Evolutionary conservation across 2,113 vertebrate genomes (phyloP).

Genomic region (Pygoscelis adeliae): DNA sequence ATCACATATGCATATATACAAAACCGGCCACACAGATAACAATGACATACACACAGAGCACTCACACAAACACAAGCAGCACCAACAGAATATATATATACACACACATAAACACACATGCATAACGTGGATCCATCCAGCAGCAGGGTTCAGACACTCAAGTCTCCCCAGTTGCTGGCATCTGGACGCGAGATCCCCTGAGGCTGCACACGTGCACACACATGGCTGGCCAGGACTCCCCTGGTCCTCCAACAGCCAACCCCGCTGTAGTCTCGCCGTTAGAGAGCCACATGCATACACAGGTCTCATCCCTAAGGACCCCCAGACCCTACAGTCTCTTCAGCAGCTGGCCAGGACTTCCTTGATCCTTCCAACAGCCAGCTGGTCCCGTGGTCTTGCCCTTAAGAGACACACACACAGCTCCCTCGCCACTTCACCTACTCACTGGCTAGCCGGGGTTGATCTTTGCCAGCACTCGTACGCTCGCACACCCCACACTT

Average conservation of each 20-base stretch:
- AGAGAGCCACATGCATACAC: too few relatives aligned
- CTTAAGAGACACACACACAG: not conserved
- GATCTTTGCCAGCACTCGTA: not conserved
- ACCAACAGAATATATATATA: not conserved
- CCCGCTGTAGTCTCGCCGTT: not conserved
- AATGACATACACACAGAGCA: not conserved
- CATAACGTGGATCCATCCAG: not conserved
- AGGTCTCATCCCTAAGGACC: not conserved
- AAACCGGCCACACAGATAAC: not conserved
- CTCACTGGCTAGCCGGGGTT: not conserved
- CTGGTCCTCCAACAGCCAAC: not conserved
- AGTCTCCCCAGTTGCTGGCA: not conserved
- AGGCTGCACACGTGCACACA: fast-evolving
- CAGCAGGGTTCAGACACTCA: not conserved
- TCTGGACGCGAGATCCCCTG: not conserved
- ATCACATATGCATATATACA: not conserved
- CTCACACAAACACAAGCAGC: not conserved
- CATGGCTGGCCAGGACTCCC: not conserved
- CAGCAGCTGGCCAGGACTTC: not conserved
- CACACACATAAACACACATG: not conserved
- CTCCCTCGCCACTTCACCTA: not conserved
- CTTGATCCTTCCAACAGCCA: not conserved
- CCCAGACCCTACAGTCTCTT: not conserved
- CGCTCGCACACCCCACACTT: fast-evolving
- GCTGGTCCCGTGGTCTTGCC: not conserved